Evolutionary conservation across 2,888 invertebrate genomes (phyloP), one percentile per base, ranked within the genome.

Genomic region (Pycnomerus fuliginosus): DNA sequence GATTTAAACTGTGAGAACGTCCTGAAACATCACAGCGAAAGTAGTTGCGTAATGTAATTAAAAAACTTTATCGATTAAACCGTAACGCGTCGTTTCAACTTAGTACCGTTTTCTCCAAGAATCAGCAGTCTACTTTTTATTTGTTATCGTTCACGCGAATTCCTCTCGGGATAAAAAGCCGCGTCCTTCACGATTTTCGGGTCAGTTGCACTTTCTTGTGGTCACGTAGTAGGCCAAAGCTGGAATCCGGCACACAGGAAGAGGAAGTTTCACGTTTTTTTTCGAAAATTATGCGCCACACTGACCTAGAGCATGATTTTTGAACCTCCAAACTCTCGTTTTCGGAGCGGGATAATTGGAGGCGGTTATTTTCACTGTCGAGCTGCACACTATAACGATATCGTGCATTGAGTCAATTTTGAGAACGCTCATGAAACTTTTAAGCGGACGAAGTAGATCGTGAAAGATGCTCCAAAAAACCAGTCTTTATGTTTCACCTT

Each of bases 201-300:
- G 52, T 55, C 55, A 52, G 35, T 43, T 56, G 57, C 56, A 56
- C 51, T 60, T 54, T 56, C 57, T 58, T 50, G 50, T 45, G 49
- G 54, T 58, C 58, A 59, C 58, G 59, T 56, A 55, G 51, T 55
- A 60, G 58, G 60, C 50, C 60, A 59, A 32, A 44, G 52, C 43
- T 36, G 46, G 46, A 50, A 48, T 50, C 39, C 41, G 44, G 50
- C 33, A 41, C 41, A 48, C 45, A 51, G 51, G 49, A 52, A 52
- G 47, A 33, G 40, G 48, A 48, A 42, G 48, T 46, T 47, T 38
- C 17, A 10, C 35, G 35, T 34, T 38, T 37, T 23, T 39, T 28
- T 42, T 31, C 10, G 27, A 36, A 44, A 48, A 29, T 23, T 13
- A 13, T 14, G 15, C 29, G 41, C 15, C 16, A 34, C 33, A 33